Percentiles rank a stretch among this genome's conserved stretches.
phyloP scores from a whole-genome alignment of 2,113 vertebrate species.

The Dolichotis patagonum region DNA sequence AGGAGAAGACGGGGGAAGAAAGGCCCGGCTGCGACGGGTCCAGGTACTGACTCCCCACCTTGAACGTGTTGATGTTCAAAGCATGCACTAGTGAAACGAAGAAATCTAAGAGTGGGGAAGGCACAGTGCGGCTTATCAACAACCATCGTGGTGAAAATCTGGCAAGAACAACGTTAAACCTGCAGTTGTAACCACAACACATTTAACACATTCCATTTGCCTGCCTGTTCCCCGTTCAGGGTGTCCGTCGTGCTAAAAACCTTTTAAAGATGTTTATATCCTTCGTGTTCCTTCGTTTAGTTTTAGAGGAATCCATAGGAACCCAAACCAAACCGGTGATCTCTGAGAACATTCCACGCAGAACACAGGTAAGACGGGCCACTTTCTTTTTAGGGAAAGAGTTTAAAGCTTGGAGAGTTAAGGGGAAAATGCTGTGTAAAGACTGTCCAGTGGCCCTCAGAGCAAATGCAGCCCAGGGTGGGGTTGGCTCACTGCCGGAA shows the following conservation, averaged over 20 bases:
- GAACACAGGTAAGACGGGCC: constrained; percentile 87
- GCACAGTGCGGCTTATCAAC: not conserved
- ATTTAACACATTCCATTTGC: not conserved
- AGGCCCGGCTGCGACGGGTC: not conserved
- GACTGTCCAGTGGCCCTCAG: not conserved
- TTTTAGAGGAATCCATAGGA: constrained; percentile 88
- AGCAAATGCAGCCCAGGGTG: not conserved
- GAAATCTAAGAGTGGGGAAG: not conserved
- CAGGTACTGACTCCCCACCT: not conserved
- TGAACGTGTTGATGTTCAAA: not conserved
- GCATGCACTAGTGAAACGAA: not conserved
- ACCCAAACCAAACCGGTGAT: constrained; percentile 65
- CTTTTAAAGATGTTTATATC: not conserved
- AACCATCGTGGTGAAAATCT: not conserved
- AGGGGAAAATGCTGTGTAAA: not conserved
- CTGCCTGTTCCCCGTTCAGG: not conserved
- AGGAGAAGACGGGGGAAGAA: not conserved
- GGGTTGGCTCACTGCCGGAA: not conserved
- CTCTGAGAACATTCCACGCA: constrained; percentile 76
- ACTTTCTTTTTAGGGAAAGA: not conserved
- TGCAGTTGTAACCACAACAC: not conserved
- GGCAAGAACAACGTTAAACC: not conserved
- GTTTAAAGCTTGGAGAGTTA: not conserved
- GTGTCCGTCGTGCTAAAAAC: not conserved
- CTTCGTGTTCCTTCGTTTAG: constrained; percentile 82